Base-by-base conservation (phyloP, 2,888 invertebrate genomes). In the Arctia plantaginis region DNA sequence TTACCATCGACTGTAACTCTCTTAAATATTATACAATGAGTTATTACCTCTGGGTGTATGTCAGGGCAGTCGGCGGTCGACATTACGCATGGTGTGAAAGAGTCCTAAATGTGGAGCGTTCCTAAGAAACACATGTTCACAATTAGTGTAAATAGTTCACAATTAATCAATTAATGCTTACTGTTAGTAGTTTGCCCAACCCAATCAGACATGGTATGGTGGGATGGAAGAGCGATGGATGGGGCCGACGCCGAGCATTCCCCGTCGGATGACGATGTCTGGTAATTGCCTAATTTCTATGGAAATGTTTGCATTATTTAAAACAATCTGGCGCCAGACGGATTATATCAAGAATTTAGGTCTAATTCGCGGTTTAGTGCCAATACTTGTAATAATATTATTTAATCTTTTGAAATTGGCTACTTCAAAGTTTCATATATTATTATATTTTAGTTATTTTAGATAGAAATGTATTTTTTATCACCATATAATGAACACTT, bases 141-240 rank as follows among this genome's bases (percentile, higher is more conserved):
- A 68, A 44, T 76, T 74, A 77, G 71, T 74, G 65, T 41, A 66
- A 75, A 75, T 72, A 69, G 64, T 74, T 51, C 51, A 55, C 51
- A 65, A 75, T 78, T 77, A 82, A 83, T 79, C 81, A 84, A 86
- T 83, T 77, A 80, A 87, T 89, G 88, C 93, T 95, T 96, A 96
- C 98, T 98, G 92, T 98, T 98, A 85, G 98, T 98, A 66, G 98
- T 98, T 79, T 98, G 97, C 77, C 98, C 98, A 93, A 98, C 97
- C 98, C 98, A 98, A 93, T 98, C 98, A 66, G 98, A 97, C 86
- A 98, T 95, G 88, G 94, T 95, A 88, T 96, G 96, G 88, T 96
- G 96, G 83, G 95, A 96, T 77, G 95, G 95, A 82, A 95, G 93
- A 74, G 95, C 96, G 86, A 96, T 95, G 76, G 96, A 96, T 27